These are phyloP conservation scores for Didymodactylos carnosus DNA, from an alignment of 2,888 invertebrate species.

Conservation along the genomic window DNA sequence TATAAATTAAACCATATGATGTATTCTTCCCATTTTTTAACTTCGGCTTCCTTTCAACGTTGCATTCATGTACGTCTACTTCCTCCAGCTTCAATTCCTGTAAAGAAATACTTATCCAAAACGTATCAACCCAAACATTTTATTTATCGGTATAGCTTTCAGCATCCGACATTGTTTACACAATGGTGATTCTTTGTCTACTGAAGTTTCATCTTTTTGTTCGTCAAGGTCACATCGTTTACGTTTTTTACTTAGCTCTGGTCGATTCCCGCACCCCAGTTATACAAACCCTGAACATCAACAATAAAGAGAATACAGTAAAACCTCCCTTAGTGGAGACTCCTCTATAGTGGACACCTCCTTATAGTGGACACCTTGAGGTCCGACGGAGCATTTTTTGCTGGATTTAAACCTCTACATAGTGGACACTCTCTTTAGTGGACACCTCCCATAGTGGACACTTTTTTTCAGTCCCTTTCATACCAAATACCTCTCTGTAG, in stretches of 20 bases:
- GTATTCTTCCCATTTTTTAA: background rate
- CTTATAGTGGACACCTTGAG: too few relatives aligned
- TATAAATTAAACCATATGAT: background rate
- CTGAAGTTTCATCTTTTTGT: background rate
- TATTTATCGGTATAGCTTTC: too few relatives aligned
- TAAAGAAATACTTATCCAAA: too few relatives aligned
- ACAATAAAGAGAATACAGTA: background rate
- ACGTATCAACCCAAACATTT: too few relatives aligned
- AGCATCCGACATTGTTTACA: too few relatives aligned
- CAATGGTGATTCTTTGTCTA: too few relatives aligned
- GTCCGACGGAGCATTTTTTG: too few relatives aligned
- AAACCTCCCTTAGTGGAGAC: background rate
- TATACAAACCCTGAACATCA: background rate
- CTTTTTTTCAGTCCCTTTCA: too few relatives aligned
- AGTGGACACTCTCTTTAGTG: background rate
- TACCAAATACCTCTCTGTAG: too few relatives aligned
- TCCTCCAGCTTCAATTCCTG: background rate
- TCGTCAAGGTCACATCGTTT: background rate
- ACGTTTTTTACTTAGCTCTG: background rate
- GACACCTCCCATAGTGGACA: too few relatives aligned
- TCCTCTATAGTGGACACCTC: background rate
- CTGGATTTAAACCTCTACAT: background rate
- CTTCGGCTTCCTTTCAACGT: background rate
- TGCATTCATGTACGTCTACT: background rate
- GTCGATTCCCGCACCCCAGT: background rate